phyloP scores from a whole-genome alignment of 2,888 invertebrate genomes.

The Dryococelus australis region DNA sequence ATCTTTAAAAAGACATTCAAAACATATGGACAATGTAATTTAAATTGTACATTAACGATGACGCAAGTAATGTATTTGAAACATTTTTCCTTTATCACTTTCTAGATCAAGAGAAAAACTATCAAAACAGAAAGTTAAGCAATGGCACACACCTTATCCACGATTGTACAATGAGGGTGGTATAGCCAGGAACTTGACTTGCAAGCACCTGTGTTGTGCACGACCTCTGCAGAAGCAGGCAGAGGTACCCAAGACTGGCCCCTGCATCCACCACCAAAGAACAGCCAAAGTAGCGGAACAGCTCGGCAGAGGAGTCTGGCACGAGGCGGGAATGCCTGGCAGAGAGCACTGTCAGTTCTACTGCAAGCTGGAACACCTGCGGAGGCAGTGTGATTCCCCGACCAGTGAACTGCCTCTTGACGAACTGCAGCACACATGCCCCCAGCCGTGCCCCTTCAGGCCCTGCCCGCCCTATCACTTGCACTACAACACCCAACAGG shows the following conservation, averaged over 20 bases:
- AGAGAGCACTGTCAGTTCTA: background rate
- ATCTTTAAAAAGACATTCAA: too few relatives aligned
- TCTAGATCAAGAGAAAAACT: too few relatives aligned
- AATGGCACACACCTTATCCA: background rate
- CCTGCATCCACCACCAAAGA: background rate
- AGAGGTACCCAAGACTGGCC: background rate
- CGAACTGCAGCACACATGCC: background rate
- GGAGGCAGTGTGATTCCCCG: background rate
- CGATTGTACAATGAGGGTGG: background rate
- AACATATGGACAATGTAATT: too few relatives aligned
- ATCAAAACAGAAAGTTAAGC: too few relatives aligned
- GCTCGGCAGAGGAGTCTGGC: background rate
- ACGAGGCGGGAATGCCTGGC: background rate
- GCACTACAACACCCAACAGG: background rate
- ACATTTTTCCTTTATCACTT: too few relatives aligned
- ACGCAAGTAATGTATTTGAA: too few relatives aligned
- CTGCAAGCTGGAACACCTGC: background rate
- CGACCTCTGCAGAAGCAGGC: background rate
- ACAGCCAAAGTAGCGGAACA: slow-evolving; percentile 9
- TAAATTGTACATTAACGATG: too few relatives aligned
- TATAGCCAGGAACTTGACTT: background rate
- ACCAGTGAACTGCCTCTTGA: background rate
- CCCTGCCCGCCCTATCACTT: background rate
- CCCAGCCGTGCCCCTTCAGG: background rate
- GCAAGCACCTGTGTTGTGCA: background rate